Percentiles rank a stretch among this genome's conserved stretches.
These are phyloP conservation scores for Chloroceryle amazona DNA, from an alignment of 2,797 vertebrate genomes.

Conservation along the genomic window DNA sequence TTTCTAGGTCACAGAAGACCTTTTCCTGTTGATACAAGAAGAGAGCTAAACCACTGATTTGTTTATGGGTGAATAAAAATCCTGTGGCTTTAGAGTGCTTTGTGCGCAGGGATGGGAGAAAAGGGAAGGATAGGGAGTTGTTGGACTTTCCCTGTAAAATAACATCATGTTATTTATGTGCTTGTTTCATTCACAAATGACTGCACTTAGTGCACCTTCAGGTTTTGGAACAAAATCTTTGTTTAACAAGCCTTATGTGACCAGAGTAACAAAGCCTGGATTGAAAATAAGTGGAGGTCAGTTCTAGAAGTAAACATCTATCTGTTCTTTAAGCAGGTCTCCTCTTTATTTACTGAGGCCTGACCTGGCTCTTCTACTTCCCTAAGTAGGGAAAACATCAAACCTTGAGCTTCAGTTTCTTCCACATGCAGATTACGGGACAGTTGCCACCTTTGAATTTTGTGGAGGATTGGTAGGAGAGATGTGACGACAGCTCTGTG, in stretches of 20 bases:
- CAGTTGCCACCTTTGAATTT: neutral
- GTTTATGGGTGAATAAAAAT: slow-evolving; percentile 55
- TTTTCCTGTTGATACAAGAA: slow-evolving; percentile 20
- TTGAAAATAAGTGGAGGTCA: neutral
- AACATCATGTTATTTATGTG: neutral
- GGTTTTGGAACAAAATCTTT: neutral
- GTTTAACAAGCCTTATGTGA: neutral
- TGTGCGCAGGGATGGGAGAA: neutral
- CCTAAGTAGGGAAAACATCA: neutral
- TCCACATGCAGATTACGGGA: neutral
- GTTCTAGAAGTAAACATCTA: neutral
- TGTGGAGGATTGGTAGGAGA: neutral
- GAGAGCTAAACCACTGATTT: slow-evolving; percentile 30
- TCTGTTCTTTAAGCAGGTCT: neutral
- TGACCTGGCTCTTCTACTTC: neutral
- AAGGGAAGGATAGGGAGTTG: neutral
- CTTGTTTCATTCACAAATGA: neutral
- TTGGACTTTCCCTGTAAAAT: neutral
- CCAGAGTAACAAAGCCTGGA: neutral
- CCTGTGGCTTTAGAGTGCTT: slow-evolving; percentile 31
- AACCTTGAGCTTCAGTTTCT: neutral
- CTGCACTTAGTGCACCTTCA: neutral
- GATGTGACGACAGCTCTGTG: neutral
- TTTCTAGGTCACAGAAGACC: slow-evolving; percentile 60
- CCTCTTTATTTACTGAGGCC: neutral